A percentile compares a stretch with the other conserved stretches of the same genome.
Conservation (phyloP, 1,140 invertebrate species). For the Tigriopus japonicus region DNA sequence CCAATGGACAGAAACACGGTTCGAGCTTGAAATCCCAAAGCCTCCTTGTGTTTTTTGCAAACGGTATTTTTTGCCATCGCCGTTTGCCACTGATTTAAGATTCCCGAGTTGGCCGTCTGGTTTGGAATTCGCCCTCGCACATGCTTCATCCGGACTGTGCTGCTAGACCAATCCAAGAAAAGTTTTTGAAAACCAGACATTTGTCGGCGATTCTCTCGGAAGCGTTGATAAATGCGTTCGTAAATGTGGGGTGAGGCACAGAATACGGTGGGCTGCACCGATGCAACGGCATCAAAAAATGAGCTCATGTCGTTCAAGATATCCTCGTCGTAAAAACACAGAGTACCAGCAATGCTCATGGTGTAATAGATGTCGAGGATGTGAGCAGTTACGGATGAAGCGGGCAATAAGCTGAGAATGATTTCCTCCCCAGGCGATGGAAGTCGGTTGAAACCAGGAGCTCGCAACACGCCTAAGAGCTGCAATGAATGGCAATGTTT, state of each 20-base stretch:
- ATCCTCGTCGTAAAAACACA: not conserved
- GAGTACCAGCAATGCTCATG: slow-evolving; percentile 3
- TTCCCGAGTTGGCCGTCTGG: not conserved
- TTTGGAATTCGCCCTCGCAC: not conserved
- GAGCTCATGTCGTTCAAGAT: not conserved
- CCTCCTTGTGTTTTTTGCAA: slow-evolving; percentile 11
- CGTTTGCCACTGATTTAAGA: not conserved
- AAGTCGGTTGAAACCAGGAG: slow-evolving; percentile 16
- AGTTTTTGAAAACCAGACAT: not conserved
- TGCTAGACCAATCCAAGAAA: slow-evolving; percentile 7
- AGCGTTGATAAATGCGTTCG: slow-evolving; percentile 8
- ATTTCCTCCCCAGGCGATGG: slow-evolving; percentile 31
- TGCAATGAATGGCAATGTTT: not conserved
- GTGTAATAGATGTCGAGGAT: slow-evolving; percentile 7
- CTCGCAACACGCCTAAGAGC: slow-evolving; percentile 8
- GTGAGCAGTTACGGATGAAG: slow-evolving; percentile 76
- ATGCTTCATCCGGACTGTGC: not conserved
- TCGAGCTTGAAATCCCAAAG: not conserved
- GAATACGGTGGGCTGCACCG: slow-evolving; percentile 5
- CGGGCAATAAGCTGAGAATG: slow-evolving; percentile 58
- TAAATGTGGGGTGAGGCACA: slow-evolving; percentile 3
- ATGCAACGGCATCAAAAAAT: not conserved
- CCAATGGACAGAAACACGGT: slow-evolving; percentile 5
- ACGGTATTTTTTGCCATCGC: slow-evolving; percentile 6
- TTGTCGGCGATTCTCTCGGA: not conserved